These are phyloP conservation scores for Enteromius argenteus DNA, from an alignment of 2,797 vertebrate genomes.

Conservation along the genomic window DNA sequence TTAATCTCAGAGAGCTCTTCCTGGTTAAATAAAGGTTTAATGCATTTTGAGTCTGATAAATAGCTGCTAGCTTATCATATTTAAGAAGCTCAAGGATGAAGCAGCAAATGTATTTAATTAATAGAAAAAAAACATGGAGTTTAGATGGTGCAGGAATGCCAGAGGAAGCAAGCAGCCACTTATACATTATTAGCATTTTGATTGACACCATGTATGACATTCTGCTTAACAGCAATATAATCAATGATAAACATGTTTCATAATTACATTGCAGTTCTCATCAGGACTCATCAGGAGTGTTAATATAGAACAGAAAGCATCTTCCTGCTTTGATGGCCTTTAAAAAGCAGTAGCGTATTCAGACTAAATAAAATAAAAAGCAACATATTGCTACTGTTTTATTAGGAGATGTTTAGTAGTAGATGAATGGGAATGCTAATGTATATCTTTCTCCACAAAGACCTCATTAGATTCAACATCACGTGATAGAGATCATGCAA, in stretches of 20 bases:
- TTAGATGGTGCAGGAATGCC: not conserved
- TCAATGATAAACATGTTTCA: constrained; percentile 29
- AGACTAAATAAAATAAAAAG: not conserved
- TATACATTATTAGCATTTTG: constrained; percentile 38
- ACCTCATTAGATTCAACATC: not conserved
- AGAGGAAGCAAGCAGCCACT: not conserved
- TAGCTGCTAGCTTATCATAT: not conserved
- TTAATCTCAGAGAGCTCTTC: too few relatives aligned
- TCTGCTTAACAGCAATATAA: constrained; percentile 27
- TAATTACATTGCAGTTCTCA: constrained; percentile 33
- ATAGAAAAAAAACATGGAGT: not conserved
- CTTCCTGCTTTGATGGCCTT: not conserved
- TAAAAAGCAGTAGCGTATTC: not conserved
- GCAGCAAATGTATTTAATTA: constrained; percentile 3
- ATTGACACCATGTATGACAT: constrained; percentile 26
- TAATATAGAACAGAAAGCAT: constrained; percentile 8
- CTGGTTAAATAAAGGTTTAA: too few relatives aligned
- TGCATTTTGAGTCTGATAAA: not conserved
- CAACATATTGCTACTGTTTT: not conserved
- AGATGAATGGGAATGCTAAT: not conserved
- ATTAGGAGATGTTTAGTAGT: not conserved
- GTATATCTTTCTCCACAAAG: not conserved
- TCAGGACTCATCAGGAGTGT: constrained; percentile 30
- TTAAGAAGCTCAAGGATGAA: not conserved
- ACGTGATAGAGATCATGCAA: not conserved